Base-by-base conservation (phyloP, 1,140 invertebrate genomes). In the Magallana gigas region DNA sequence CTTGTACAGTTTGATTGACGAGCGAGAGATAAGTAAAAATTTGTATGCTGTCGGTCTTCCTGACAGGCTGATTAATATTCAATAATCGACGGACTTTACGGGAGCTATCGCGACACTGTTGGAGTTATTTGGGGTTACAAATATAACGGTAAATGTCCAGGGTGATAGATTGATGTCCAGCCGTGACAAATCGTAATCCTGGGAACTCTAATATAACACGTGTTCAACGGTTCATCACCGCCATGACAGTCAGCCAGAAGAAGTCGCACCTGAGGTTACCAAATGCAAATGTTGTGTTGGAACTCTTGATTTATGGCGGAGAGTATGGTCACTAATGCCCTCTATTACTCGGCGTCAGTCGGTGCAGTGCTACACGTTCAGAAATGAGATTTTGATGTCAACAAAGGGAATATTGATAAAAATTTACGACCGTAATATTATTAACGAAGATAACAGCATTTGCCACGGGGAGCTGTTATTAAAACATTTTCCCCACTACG, bases 91-190 rank as follows among this genome's bases (percentile, higher is more conserved):
- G 23, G 68, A 29, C 8, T 29, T 76, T 76, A 76, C 36, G 68
- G 23, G 68, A 76, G 23, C 68, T 76, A 76, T 76, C 68, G 68
- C 68, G 68, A 76, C 68, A 76, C 68, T 76, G 68, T 76, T 29
- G 68, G 68, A 76, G 68, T 76, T 76, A 76, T 76, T 76, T 76
- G 68, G 68, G 68, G 68, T 76, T 76, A 76, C 68, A 76, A 76
- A 76, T 76, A 76, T 76, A 29, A 76, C 68, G 23, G 18, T 76
- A 76, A 76, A 76, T 29, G 68, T 76, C 68, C 68, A 29, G 36
- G 68, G 68, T 76, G 68, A 76, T 76, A 76, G 68, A 76, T 76
- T 76, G 68, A 76, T 76, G 68, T 76, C 68, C 68, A 76, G 68
- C 36, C 68, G 68, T 76, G 68, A 76, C 68, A 76, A 76, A 76